phyloP scores from a whole-genome alignment of 2,113 vertebrate species.

The Larimichthys crocea region DNA sequence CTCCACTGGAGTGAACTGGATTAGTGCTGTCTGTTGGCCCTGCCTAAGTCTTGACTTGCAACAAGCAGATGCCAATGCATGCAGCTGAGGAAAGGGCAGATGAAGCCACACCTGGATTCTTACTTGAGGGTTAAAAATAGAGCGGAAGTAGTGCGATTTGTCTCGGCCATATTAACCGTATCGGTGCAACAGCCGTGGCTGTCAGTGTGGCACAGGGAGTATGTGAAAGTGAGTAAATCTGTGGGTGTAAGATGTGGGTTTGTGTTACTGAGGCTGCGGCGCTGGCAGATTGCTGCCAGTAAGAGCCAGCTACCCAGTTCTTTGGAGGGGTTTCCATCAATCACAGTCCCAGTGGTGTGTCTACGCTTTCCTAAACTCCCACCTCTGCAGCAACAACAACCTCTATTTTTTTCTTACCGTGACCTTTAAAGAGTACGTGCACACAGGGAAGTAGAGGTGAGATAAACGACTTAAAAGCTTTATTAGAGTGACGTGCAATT shows the following conservation, averaged over 20 bases:
- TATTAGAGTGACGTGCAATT: conserved; percentile 5
- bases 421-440: conserved; percentile 42
- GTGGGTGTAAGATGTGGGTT: conserved; percentile 33
- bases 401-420: conserved; percentile 49
- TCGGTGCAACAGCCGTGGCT: conserved; percentile 13
- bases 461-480: conserved; percentile 7
- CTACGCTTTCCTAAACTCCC: conserved; percentile 39
- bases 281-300: conserved; percentile 53
- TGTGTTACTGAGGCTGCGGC: conserved; percentile 49
- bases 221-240: conserved; percentile 14
- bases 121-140: conserved; percentile 18
- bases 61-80: not conserved
- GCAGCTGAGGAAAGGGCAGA: not conserved
- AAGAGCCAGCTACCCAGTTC: conserved; percentile 44
- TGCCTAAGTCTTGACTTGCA: conserved; percentile 1
- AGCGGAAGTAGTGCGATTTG: not conserved
- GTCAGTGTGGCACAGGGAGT: conserved; percentile 5
- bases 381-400: conserved; percentile 47
- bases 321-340: conserved; percentile 61
- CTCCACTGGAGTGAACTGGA: too few species aligned
- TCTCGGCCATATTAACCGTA: conserved; percentile 16
- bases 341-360: conserved; percentile 61
- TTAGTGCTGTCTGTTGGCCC: not conserved
- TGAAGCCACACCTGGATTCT: conserved; percentile 25
- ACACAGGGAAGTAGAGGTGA: not conserved